These are phyloP conservation scores for Pantherophis alleghaniensis DNA, from an alignment of 2,797 vertebrate genomes.

Conservation along the genomic window DNA sequence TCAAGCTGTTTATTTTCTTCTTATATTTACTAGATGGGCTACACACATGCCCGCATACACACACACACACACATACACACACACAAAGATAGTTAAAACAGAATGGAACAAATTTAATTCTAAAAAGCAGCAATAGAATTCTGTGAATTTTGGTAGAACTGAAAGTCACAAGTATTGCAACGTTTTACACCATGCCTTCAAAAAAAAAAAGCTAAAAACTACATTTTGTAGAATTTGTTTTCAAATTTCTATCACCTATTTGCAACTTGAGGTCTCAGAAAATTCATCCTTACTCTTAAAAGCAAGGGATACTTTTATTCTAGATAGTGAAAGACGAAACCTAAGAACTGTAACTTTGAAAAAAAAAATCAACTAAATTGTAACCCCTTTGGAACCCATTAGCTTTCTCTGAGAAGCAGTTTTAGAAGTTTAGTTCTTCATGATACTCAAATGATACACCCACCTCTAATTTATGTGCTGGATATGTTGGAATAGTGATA, in stretches of 20 bases:
- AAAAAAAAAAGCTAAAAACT: not conserved
- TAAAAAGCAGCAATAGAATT: not conserved
- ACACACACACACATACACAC: not conserved
- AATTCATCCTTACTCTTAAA: not conserved
- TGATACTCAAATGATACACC: not conserved
- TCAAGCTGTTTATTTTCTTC: not conserved
- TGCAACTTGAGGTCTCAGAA: not conserved
- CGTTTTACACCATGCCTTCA: not conserved
- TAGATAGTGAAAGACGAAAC: not conserved
- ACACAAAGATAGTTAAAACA: not conserved
- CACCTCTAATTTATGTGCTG: not conserved
- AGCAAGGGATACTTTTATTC: not conserved
- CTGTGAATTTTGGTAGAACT: not conserved
- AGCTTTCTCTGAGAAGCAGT: not conserved
- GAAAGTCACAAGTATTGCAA: not conserved
- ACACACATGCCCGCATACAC: not conserved
- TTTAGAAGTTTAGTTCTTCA: not conserved
- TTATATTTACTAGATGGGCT: not conserved
- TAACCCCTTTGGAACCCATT: not conserved
- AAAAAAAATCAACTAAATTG: not conserved
- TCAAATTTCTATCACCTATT: not conserved
- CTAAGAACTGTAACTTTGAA: not conserved
- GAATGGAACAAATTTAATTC: not conserved
- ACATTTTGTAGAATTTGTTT: not conserved
- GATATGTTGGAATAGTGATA: not conserved